Base-by-base conservation (phyloP, 2,797 vertebrate genomes). In the Poeciliopsis paucimaculata region DNA sequence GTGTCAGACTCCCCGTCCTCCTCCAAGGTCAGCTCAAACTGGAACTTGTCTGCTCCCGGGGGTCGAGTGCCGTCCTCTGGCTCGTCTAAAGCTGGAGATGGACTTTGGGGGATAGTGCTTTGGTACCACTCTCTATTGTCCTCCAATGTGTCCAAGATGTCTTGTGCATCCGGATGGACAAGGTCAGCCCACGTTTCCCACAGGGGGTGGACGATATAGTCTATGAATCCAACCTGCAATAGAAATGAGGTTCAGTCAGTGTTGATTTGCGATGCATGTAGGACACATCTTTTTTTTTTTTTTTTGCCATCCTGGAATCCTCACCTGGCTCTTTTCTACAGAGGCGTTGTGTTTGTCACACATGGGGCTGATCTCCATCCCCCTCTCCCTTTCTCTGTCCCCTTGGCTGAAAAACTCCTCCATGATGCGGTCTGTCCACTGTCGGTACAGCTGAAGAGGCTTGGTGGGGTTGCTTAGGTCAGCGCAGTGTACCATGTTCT, bases 121-220 rank as follows among this genome's bases (percentile, higher is more conserved):
- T 99, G 98, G 94, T 99, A 99, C 98, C 98, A 99, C 93, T 99
- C 98, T 89, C 98, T 95, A 95, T 99, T 99, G 95, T 99, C 98
- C 92, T 99, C 98, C 93, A 99, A 93, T 13, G 97, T 99, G 95
- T 99, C 98, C 92, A 99, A 93, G 92, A 99, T 99, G 94, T 99
- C 98, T 94, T 99, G 98, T 93, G 98, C 98, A 2, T 99, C 98
- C 0, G 98, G 98, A 88, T 99, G 98, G 70, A 99, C 98, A 41
- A 99, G 97, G 94, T 99, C 98, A 10, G 98, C 98, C 98, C 98
- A 99, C 0, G 98, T 99, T 94, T 99, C 98, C 98, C 98, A 99
- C 87, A 99, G 93, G 80, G 98, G 98, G 94, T 99, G 98, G 86
- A 98, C 98, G 43, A 99, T 99, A 92, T 99, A 99, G 95, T 99